phyloP scores from a whole-genome alignment of 2,113 vertebrate genomes.

The Tragelaphus strepsiceros region DNA sequence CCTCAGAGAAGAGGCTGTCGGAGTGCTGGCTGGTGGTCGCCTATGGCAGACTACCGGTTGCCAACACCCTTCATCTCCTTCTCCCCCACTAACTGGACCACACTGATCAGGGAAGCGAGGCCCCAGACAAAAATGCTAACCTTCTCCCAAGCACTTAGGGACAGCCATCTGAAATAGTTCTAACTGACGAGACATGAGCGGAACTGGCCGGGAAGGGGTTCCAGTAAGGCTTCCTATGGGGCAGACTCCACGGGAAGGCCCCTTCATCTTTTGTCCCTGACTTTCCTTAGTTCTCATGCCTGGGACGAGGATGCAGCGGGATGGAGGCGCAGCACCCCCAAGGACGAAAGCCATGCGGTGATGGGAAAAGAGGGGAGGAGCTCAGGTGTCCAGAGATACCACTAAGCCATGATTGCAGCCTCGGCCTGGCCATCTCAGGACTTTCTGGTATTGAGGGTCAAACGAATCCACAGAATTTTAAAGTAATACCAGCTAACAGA shows the following conservation, averaged over 20 bases:
- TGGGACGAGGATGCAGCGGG: background rate
- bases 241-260: background rate
- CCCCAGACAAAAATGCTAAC: background rate
- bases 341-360: background rate
- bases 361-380: background rate
- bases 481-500: background rate
- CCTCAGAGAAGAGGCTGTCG: background rate
- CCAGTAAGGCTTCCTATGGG: background rate
- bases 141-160: background rate
- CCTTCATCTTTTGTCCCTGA: background rate
- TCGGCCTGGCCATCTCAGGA: background rate
- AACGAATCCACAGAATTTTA: background rate
- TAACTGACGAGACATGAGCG: background rate
- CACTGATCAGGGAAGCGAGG: background rate
- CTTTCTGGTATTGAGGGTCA: background rate
- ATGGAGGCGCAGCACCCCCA: background rate
- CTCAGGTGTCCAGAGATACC: background rate
- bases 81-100: background rate
- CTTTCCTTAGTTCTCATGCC: background rate
- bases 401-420: background rate
- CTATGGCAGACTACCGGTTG: background rate
- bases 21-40: accelerated
- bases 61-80: background rate
- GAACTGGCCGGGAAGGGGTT: background rate
- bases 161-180: background rate